These are phyloP conservation scores for Dyspetes luteomarginatus DNA, from an alignment of 2,888 invertebrate species.

Conservation along the genomic window DNA sequence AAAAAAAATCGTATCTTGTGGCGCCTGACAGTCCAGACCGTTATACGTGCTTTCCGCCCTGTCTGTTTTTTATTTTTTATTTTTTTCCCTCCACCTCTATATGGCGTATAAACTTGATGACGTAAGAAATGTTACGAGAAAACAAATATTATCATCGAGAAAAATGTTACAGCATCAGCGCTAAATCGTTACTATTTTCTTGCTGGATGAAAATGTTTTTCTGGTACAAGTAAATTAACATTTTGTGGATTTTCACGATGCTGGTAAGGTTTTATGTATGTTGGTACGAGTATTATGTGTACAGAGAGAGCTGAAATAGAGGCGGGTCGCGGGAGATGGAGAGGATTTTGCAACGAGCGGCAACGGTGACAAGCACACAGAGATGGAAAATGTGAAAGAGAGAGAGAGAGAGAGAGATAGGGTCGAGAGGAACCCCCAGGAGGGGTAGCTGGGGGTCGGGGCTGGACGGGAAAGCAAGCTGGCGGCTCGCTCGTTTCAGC, in stretches of 20 bases:
- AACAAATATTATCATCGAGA: conserved; percentile 42
- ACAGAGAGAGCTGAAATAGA: conserved; percentile 34
- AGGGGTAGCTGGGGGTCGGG: conserved; percentile 66
- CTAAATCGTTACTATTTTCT: not conserved
- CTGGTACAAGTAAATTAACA: conserved; percentile 28
- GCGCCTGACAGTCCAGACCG: conserved; percentile 80
- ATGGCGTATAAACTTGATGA: conserved; percentile 12
- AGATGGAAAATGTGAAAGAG: conserved; percentile 46
- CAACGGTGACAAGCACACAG: conserved; percentile 59
- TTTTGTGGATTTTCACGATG: conserved; percentile 59
- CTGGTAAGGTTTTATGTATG: conserved; percentile 50
- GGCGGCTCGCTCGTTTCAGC: conserved; percentile 62
- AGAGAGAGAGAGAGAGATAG: conserved; percentile 57
- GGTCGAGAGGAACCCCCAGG: conserved; percentile 56
- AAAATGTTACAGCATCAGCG: conserved; percentile 16
- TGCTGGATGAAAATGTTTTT: not conserved
- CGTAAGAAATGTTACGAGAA: conserved; percentile 26
- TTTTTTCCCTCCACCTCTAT: not conserved
- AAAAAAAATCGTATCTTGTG: conserved; percentile 79
- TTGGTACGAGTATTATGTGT: conserved; percentile 50
- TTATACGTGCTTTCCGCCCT: conserved; percentile 65
- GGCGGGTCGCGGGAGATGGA: conserved; percentile 18
- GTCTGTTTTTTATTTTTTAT: conserved; percentile 44
- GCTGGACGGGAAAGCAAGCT: conserved; percentile 70
- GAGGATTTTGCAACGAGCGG: conserved; percentile 55